phyloP scores from a whole-genome alignment of 2,113 vertebrate genomes.

The Tenebrosternarchus preto region DNA sequence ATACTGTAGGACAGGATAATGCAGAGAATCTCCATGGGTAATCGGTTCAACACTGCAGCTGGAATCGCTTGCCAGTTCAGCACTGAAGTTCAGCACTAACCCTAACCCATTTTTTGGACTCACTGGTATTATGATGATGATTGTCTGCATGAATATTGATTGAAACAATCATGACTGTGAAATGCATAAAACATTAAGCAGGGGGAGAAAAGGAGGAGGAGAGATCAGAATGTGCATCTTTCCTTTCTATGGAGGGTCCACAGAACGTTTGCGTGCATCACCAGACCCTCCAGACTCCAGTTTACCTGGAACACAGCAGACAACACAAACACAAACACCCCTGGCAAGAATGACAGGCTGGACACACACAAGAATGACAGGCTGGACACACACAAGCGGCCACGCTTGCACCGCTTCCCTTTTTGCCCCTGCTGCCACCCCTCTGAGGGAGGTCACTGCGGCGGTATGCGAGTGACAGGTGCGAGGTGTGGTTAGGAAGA shows the following conservation, averaged over 20 bases:
- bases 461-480: conserved; percentile 39
- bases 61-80: too few relatives aligned
- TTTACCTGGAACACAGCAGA: conserved; percentile 21
- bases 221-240: neutral
- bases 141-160: too few relatives aligned
- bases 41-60: too few relatives aligned
- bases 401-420: neutral
- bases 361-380: conserved; percentile 33
- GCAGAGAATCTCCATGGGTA: too few relatives aligned
- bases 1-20: too few relatives aligned
- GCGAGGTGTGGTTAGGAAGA: conserved; percentile 14
- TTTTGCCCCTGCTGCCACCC: conserved; percentile 27
- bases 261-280: conserved; percentile 19
- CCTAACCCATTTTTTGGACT: too few relatives aligned
- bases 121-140: too few relatives aligned
- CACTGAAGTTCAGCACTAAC: too few relatives aligned
- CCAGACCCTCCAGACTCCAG: conserved; percentile 16
- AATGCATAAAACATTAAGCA: too few relatives aligned
- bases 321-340: conserved; percentile 22
- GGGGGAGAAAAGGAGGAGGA: too few relatives aligned
- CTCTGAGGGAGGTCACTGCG: conserved; percentile 37
- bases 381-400: conserved; percentile 9
- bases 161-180: too few relatives aligned
- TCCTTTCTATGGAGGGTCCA: neutral
- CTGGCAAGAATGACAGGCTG: conserved; percentile 31